phyloP scores from a whole-genome alignment of 2,113 vertebrate species.

The Atractosteus spatula region DNA sequence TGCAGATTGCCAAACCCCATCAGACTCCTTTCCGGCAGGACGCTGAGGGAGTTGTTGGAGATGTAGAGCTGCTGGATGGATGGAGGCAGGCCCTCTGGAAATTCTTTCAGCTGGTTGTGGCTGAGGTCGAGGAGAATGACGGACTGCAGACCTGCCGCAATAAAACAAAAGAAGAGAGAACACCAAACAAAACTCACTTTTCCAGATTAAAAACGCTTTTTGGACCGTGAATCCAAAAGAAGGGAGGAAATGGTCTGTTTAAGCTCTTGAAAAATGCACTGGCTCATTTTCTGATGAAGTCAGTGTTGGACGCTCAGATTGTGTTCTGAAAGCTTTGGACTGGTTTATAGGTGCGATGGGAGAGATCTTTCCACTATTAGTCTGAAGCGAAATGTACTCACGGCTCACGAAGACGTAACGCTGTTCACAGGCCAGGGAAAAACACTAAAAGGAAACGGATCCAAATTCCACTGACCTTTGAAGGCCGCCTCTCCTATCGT shows the following conservation, averaged over 20 bases:
- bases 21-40: conserved; percentile 49
- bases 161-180: conserved; percentile 8
- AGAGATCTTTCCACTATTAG: too few species aligned
- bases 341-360: too few species aligned
- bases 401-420: neutral
- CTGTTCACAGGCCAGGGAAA: neutral
- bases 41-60: conserved; percentile 56
- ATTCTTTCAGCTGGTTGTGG: conserved; percentile 50
- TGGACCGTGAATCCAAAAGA: too few species aligned
- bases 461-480: conserved; percentile 40
- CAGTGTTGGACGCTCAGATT: neutral
- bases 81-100: conserved; percentile 57
- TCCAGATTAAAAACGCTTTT: too few species aligned
- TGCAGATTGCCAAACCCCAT: conserved; percentile 42
- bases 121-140: conserved; percentile 63
- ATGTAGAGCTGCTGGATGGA: conserved; percentile 67
- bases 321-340: neutral
- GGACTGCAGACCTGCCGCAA: conserved; percentile 45
- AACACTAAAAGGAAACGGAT: neutral
- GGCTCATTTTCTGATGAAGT: neutral
- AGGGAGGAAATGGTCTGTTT: neutral
- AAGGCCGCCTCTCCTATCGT: conserved; percentile 50
- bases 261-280: neutral
- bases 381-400: neutral
- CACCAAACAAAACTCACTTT: neutral